Evolutionary conservation across 2,113 vertebrate species (phyloP).

Genomic region (Megatriorchis doriae): DNA sequence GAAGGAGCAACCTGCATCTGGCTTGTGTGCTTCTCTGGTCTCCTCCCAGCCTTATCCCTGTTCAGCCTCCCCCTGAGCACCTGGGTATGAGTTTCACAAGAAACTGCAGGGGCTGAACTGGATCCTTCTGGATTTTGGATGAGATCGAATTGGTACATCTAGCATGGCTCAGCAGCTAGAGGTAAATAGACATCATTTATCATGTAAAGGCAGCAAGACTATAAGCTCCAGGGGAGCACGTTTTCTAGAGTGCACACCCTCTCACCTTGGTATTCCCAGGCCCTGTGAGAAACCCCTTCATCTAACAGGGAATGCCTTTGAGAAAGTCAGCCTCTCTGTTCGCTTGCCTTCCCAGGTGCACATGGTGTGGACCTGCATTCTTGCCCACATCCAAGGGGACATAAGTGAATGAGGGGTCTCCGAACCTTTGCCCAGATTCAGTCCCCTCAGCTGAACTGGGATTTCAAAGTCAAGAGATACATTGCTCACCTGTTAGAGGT

Average conservation of each 20-base stretch:
- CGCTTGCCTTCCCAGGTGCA: neutral
- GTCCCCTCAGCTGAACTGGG: neutral
- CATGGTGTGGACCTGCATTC: neutral
- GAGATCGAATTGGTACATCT: neutral
- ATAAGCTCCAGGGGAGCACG: neutral
- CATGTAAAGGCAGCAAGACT: neutral
- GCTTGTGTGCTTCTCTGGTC: neutral
- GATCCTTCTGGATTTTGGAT: neutral
- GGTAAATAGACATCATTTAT: neutral
- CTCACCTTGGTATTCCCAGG: neutral
- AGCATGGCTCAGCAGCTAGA: neutral
- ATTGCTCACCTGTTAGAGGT: conserved; percentile 80
- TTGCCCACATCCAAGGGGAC: neutral
- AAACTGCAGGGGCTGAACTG: neutral
- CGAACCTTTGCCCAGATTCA: neutral
- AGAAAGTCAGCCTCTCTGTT: neutral
- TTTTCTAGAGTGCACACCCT: neutral
- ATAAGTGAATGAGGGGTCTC: neutral
- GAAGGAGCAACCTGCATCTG: neutral
- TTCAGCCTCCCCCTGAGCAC: neutral
- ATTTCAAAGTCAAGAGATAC: neutral
- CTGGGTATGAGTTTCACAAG: neutral
- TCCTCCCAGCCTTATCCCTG: neutral
- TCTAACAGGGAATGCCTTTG: neutral
- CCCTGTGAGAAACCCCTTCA: neutral